A percentile compares a stretch with the other conserved stretches of the same genome.
These are phyloP conservation scores for Rallus limicola DNA, from an alignment of 2,113 vertebrate genomes.

Conservation along the genomic window DNA sequence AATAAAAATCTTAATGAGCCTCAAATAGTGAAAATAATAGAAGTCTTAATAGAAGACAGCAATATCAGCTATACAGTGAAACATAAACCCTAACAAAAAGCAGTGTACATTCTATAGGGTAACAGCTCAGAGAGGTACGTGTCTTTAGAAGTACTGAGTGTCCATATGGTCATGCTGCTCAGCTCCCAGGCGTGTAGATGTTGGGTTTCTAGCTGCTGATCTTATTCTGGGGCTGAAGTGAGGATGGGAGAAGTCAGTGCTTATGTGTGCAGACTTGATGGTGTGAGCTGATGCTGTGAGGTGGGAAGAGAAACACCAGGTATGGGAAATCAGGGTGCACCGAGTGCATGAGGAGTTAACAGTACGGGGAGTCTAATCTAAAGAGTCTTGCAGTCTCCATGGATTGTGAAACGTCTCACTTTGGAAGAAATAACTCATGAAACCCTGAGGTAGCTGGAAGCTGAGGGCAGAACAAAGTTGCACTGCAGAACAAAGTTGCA, in stretches of 20 bases:
- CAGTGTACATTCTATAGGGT: not conserved
- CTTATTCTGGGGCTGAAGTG: not conserved
- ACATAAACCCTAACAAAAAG: not conserved
- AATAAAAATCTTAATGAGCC: not conserved
- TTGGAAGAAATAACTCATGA: not conserved
- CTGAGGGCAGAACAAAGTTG: too few species aligned
- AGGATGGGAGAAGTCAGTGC: not conserved
- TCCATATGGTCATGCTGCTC: not conserved
- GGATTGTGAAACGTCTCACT: not conserved
- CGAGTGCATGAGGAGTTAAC: not conserved
- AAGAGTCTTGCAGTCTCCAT: not conserved
- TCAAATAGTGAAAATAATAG: slow-evolving; percentile 1
- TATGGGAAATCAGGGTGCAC: not conserved
- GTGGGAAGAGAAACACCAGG: not conserved
- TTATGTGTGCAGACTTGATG: not conserved
- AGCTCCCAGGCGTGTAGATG: not conserved
- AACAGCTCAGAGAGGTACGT: not conserved
- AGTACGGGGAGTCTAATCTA: not conserved
- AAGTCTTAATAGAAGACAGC: not conserved
- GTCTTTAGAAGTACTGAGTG: not conserved
- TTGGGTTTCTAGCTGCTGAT: not conserved
- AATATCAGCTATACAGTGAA: not conserved
- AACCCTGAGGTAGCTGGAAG: not conserved
- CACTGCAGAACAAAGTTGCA: not conserved
- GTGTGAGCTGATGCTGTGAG: not conserved